Evolutionary conservation across 2,113 vertebrate species (phyloP).

Genomic region (Caloenas nicobarica): DNA sequence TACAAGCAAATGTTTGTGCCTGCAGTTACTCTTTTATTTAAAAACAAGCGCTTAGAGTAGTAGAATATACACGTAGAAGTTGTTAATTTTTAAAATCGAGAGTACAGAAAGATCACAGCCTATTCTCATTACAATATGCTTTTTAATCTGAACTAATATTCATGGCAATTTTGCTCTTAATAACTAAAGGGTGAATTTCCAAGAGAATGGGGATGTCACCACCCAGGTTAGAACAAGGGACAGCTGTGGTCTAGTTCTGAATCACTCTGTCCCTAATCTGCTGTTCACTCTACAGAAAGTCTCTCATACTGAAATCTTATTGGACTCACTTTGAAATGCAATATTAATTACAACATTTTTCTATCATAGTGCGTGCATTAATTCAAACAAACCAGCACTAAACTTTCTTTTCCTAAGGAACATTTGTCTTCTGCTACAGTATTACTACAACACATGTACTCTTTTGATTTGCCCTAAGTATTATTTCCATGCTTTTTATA

Average conservation of each 20-base stretch:
- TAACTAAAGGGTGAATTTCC: background rate
- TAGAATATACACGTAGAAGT: background rate
- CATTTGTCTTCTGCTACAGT: slow-evolving; percentile 1
- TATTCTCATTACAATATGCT: background rate
- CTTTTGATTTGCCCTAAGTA: slow-evolving; percentile 1
- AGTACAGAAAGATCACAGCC: background rate
- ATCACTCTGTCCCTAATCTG: background rate
- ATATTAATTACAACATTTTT: background rate
- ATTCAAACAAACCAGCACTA: background rate
- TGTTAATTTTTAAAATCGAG: background rate
- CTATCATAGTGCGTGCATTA: background rate
- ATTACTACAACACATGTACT: background rate
- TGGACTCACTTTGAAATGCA: background rate
- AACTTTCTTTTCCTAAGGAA: background rate
- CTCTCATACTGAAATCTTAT: background rate
- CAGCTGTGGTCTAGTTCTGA: background rate
- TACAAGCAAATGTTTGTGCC: background rate
- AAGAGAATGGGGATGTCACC: background rate
- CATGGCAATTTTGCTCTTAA: background rate
- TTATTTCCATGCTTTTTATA: slow-evolving; percentile 27
- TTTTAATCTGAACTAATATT: background rate
- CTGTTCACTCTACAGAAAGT: background rate
- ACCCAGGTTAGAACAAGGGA: background rate
- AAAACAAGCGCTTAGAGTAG: background rate
- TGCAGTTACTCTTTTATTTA: background rate